Base-by-base conservation (phyloP, 2,888 invertebrate genomes). In the Archaeoteleia sp. region DNA sequence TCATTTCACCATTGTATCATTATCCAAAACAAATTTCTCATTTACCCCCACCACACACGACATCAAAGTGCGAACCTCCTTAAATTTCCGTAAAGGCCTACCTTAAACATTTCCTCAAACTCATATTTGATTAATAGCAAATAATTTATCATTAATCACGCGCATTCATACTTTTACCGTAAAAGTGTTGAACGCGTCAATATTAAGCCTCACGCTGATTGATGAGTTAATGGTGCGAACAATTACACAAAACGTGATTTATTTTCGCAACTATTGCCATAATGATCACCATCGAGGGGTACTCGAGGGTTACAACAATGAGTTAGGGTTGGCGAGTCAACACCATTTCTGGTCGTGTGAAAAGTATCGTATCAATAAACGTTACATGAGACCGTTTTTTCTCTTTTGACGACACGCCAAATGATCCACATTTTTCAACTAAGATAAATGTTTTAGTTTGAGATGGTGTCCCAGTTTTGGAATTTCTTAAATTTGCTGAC, bases 181-280 rank as follows among this genome's bases (percentile, higher is more conserved):
- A 35, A 48, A 48, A 34, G 23, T 35, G 48, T 25, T 14, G 13
- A 13, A 1, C 23, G 35, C 34, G 48, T 23, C 35, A 34, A 48
- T 48, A 48, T 35, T 25, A 9, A 20, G 34, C 46, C 10, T 9
- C 12, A 12, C 25, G 12, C 15, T 48, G 48, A 48, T 35, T 14
- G 35, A 48, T 48, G 48, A 48, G 35, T 14, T 25, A 35, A 48
- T 48, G 48, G 48, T 13, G 48, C 48, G 35, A 25, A 48, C 48
- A 35, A 48, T 48, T 35, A 25, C 48, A 23, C 32, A 20, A 17
- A 15, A n/a, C 13, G 34, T 48, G 35, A 48, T 48, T 48, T 48
- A 48, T 48, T 35, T 25, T 35, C 25, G 20, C 25, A 20, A n/a
- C 7, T 13, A 40, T 9, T 6, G 42, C 40, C 20, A 10, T 40